Evolutionary conservation across 2,888 invertebrate genomes (phyloP), one percentile per base, ranked within the genome.

Genomic region (Liposcelis brunnea): DNA sequence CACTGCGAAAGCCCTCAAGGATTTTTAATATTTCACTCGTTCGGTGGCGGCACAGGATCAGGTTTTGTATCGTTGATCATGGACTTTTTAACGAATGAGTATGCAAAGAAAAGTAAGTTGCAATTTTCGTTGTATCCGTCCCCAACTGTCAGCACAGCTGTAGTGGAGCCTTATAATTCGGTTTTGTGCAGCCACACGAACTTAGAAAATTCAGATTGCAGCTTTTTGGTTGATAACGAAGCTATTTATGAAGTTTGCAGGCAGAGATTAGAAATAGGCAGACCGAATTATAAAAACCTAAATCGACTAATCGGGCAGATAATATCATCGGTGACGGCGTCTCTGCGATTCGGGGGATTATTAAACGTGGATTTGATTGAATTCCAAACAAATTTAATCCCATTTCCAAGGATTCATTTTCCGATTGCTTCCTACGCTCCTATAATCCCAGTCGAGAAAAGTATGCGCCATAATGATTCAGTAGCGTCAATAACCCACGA

Each of bases 151-250:
- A 21, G 26, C 26, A 26, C 26, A 26, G 26, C 26, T 8, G 26
- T 26, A 8, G 26, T 26, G 26, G 26, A 26, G 55, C 71, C 71
- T 2, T 72, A 70, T 60, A 70, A 70, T 55, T 66, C 69, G 44
- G 66, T 70, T 36, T 53, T 70, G 48, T 69, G 69, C 45, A 71
- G 71, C 10, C 71, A 72, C 55, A 71, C 71, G 15, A 69, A 69
- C 7, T 26, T 26, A 26, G 26, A 26, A 52, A 70, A 68, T 52
- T 65, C 65, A 1, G 69, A 69, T 53, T 70, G 69, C 52, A 65
- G 67, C 21, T 69, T 69, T 52, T 67, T 69, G 68, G 69, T 67
- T 7, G 71, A 71, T 55, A 71, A 71, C 51, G 69, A 71, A 52
- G 70, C 70, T 36, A 53, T 71, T 52, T 68, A 70, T 52, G 69